Evolutionary conservation across 2,113 vertebrate species (phyloP).

Genomic region (Salvelinus fontinalis): DNA sequence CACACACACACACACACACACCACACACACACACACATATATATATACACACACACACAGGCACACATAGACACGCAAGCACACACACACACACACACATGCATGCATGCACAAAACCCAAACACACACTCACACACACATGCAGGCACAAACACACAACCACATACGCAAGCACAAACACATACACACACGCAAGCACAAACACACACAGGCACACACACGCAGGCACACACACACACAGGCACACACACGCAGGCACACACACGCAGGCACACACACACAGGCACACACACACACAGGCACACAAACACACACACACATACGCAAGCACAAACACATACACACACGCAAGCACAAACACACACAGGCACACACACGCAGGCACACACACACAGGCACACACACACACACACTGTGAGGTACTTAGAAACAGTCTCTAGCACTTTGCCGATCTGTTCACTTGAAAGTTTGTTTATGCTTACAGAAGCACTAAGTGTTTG

Average conservation of each 20-base stretch:
- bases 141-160: slow-evolving; percentile 49
- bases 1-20: slow-evolving; percentile 53
- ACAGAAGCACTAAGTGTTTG: not conserved
- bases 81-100: slow-evolving; percentile 54
- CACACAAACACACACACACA: not conserved
- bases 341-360: slow-evolving; percentile 19
- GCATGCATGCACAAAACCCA: not conserved
- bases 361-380: slow-evolving; percentile 51
- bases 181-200: not conserved
- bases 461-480: slow-evolving; percentile 17
- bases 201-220: not conserved
- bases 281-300: not conserved
- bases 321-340: too few relatives aligned
- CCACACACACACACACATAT: not conserved
- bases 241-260: slow-evolving; percentile 54
- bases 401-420: not conserved
- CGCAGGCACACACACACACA: not conserved
- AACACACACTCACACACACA: slow-evolving; percentile 21
- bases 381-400: not conserved
- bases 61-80: slow-evolving; percentile 51
- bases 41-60: not conserved
- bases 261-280: slow-evolving; percentile 16
- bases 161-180: not conserved
- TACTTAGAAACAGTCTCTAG: not conserved
- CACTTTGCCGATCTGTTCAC: not conserved